Evolutionary conservation across 2,888 invertebrate species (phyloP), one percentile per base, ranked within the genome.

Genomic region (Hipparchia semele): DNA sequence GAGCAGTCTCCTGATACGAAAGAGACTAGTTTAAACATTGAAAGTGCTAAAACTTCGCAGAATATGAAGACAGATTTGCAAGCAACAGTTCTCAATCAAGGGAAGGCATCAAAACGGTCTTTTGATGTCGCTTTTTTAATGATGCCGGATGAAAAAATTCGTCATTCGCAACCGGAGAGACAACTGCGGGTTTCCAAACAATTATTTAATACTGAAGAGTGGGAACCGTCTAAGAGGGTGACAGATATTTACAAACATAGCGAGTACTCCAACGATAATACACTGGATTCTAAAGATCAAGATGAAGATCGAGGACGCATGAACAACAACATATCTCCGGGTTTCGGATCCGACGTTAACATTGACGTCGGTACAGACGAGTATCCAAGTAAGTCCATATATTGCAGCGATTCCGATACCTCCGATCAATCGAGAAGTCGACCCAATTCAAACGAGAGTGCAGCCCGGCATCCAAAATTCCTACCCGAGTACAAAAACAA

Each of bases 61-160:
- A 86, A 86, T 78, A 80, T 81, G 51, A 91, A 91, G 80, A 77
- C 86, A 46, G 92, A 92, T 56, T 88, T 91, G 88, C 90, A 90
- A 77, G 84, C 90, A 51, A 87, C 90, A 8, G 84, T 86, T 61
- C 71, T 90, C 13, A 90, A 85, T 82, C 82, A 86, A 77, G 85
- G 81, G 0, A 88, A 95, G 90, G 83, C 94, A 88, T 79, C 94
- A 79, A 98, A 98, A 83, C 94, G 98, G 13, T 97, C 98, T 0
- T 98, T 98, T 85, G 98, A 98, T 86, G 98, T 98, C 9, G 98
- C 98, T 0, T 98, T 98, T 82, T 90, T 98, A 46, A 98, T 98
- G 95, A 96, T 97, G 87, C 98, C 98, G 1, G 98, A 98, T 84
- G 98, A 98, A 76, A 97, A 97, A 82, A 88, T 97, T 65, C 96